phyloP scores from a whole-genome alignment of 2,888 invertebrate genomes.

The Bhutanitis thaidina region DNA sequence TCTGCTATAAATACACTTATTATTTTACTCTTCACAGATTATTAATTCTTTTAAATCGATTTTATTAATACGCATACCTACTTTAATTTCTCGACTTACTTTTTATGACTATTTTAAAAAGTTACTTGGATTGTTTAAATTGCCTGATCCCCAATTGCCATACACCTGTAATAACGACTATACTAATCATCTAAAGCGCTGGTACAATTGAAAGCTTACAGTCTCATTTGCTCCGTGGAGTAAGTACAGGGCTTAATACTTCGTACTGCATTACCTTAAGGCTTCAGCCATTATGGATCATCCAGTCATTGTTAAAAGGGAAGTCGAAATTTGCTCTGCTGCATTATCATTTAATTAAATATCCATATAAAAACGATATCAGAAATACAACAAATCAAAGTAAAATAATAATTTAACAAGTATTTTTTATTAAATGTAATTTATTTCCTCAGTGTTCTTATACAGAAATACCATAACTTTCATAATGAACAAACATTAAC shows the following conservation, averaged over 20 bases:
- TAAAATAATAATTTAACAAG: too few relatives aligned
- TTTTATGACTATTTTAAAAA: slow-evolving; percentile 10
- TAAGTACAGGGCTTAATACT: slow-evolving; percentile 46
- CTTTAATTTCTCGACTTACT: slow-evolving; percentile 3
- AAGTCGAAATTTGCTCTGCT: slow-evolving; percentile 9
- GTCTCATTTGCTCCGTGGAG: too few relatives aligned
- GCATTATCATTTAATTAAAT: too few relatives aligned
- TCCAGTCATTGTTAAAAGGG: slow-evolving; percentile 61
- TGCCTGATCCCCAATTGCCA: background rate
- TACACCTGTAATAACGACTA: slow-evolving; percentile 25
- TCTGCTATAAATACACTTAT: too few relatives aligned
- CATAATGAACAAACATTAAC: background rate
- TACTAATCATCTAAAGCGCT: slow-evolving; percentile 25
- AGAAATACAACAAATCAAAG: too few relatives aligned
- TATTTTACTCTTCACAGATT: too few relatives aligned
- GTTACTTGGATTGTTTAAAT: slow-evolving; percentile 3
- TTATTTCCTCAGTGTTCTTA: too few relatives aligned
- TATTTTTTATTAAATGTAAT: too few relatives aligned
- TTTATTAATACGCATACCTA: slow-evolving; percentile 2
- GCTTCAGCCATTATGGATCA: slow-evolving; percentile 60
- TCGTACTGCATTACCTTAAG: slow-evolving; percentile 54
- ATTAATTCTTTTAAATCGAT: too few relatives aligned
- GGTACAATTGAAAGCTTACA: too few relatives aligned
- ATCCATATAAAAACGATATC: too few relatives aligned
- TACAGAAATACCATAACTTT: too few relatives aligned